Conservation (phyloP, 2,797 vertebrate genomes). For the Etheostoma perlongum region DNA sequence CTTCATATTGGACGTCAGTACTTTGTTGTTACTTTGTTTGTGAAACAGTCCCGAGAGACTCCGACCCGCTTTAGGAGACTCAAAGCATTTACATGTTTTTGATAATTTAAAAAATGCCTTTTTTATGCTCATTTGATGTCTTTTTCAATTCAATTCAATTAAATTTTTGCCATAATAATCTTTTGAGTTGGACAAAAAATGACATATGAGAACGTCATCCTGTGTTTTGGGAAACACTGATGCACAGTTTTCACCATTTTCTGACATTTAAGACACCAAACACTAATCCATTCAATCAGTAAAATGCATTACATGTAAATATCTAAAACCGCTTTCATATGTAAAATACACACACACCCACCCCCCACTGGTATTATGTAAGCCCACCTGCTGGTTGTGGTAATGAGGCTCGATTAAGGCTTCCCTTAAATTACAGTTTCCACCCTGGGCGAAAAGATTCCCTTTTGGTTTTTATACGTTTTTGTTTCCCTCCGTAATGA, state of each 20-base stretch:
- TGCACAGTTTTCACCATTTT: too few relatives aligned
- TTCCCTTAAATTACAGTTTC: conserved; percentile 48
- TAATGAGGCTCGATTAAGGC: conserved; percentile 59
- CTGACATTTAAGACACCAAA: too few relatives aligned
- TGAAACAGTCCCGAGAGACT: background rate
- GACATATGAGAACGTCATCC: too few relatives aligned
- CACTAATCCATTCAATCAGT: too few relatives aligned
- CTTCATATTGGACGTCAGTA: background rate
- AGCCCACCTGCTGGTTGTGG: conserved; percentile 48
- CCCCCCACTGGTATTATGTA: conserved; percentile 6
- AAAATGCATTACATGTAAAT: background rate
- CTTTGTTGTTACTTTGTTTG: background rate
- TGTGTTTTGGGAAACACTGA: too few relatives aligned
- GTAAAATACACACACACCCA: background rate
- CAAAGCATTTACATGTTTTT: background rate
- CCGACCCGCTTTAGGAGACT: background rate
- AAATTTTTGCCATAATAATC: too few relatives aligned
- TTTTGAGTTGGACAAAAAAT: too few relatives aligned
- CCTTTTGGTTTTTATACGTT: conserved; percentile 10
- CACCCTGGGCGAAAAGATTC: conserved; percentile 42
- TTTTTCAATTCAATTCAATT: too few relatives aligned
- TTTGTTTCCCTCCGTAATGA: conserved; percentile 18
- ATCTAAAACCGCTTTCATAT: background rate
- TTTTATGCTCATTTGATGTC: too few relatives aligned
- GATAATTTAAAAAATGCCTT: too few relatives aligned